Evolutionary conservation across 1,140 invertebrate species (phyloP).

Genomic region (Drosophila lacteicornis): DNA sequence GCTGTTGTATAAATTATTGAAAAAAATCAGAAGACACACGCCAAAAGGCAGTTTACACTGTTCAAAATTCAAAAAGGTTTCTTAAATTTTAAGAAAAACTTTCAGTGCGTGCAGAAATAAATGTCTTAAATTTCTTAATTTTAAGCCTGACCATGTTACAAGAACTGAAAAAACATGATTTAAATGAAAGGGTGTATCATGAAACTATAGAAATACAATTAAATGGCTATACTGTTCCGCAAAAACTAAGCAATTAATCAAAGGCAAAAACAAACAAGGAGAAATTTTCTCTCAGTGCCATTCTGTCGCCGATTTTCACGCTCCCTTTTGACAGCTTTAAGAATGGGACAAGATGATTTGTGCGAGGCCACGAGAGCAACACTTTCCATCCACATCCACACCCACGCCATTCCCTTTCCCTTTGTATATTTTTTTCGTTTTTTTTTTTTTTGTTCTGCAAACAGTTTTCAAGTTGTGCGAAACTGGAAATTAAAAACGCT

Average conservation of each 20-base stretch:
- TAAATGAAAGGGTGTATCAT: too few relatives aligned
- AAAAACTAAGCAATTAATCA: background rate
- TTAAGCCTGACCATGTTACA: background rate
- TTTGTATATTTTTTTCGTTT: constrained; percentile 5
- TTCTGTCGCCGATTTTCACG: background rate
- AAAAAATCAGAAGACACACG: constrained; percentile 11
- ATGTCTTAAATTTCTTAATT: background rate
- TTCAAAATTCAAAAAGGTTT: background rate
- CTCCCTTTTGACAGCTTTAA: constrained; percentile 18
- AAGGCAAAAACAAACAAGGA: background rate
- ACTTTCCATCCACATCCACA: constrained; percentile 30
- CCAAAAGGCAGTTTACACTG: background rate
- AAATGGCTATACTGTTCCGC: background rate
- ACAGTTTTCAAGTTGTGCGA: constrained; percentile 71
- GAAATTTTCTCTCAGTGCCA: background rate
- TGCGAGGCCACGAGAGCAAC: constrained; percentile 39
- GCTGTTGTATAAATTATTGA: constrained; percentile 15
- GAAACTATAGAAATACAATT: too few relatives aligned
- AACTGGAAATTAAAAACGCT: constrained; percentile 79
- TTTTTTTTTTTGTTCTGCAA: constrained; percentile 16
- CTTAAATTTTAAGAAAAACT: background rate
- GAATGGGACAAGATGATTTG: constrained; percentile 46
- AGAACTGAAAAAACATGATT: background rate
- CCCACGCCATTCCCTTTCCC: constrained; percentile 47
- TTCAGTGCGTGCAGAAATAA: background rate